phyloP scores from a whole-genome alignment of 2,113 vertebrate genomes.

The Bubo bubo region DNA sequence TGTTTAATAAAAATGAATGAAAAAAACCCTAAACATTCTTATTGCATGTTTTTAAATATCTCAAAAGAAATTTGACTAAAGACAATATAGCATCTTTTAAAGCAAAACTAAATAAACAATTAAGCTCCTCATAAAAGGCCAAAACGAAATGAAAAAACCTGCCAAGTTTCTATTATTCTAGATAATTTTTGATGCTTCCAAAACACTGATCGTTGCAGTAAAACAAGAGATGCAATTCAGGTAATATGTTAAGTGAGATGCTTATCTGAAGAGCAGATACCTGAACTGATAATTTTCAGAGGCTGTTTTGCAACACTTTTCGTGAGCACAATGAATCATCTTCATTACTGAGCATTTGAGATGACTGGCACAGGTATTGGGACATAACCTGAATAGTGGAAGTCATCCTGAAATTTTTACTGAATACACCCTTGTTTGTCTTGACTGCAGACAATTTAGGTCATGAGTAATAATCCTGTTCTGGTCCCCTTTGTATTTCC shows the following conservation, averaged over 20 bases:
- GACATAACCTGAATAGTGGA: not conserved
- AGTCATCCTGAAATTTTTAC: not conserved
- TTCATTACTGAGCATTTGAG: not conserved
- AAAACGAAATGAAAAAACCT: not conserved
- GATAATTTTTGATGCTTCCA: not conserved
- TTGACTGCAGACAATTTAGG: not conserved
- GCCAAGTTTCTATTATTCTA: not conserved
- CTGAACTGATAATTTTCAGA: not conserved
- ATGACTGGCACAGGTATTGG: not conserved
- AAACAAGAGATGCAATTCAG: not conserved
- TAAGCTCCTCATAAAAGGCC: not conserved
- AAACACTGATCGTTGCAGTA: not conserved
- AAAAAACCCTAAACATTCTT: not conserved
- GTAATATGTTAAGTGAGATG: not conserved
- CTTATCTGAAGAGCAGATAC: not conserved
- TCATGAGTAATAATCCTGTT: not conserved
- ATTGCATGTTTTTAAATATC: not conserved
- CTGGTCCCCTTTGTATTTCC: not conserved
- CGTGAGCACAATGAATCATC: not conserved
- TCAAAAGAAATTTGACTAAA: not conserved
- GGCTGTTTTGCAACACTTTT: not conserved
- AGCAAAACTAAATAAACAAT: not conserved
- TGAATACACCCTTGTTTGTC: not conserved
- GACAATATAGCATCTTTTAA: not conserved
- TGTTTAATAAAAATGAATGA: not conserved